These are phyloP conservation scores for Capra hircus DNA, from an alignment of 2,113 vertebrate species.

Conservation along the genomic window DNA sequence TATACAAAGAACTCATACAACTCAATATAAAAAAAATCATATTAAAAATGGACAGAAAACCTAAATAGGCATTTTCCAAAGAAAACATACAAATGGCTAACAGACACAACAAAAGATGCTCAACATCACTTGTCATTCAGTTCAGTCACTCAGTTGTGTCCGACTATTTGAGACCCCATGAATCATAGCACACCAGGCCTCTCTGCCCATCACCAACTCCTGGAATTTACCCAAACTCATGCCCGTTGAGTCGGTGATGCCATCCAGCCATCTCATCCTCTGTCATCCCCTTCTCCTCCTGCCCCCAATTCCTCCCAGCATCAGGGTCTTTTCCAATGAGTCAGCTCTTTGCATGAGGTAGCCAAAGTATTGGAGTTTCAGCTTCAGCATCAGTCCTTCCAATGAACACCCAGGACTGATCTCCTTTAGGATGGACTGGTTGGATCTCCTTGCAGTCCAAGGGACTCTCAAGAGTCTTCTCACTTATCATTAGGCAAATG, in stretches of 20 bases:
- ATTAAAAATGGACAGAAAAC: neutral
- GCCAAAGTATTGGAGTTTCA: no score
- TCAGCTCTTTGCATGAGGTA: no score
- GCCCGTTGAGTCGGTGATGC: no score
- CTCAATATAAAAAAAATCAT: neutral
- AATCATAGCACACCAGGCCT: neutral
- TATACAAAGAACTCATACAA: neutral
- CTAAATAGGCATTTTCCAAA: neutral
- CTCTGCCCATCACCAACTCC: neutral
- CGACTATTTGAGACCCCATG: neutral
- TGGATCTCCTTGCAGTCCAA: no score
- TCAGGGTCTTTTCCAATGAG: no score
- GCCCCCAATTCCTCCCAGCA: no score
- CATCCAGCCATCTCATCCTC: no score
- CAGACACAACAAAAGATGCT: neutral
- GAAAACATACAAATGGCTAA: neutral
- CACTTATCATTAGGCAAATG: neutral
- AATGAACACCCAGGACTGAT: no score
- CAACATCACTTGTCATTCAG: neutral
- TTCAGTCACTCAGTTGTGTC: neutral
- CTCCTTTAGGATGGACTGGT: no score
- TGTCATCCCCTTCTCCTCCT: no score
- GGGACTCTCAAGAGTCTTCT: neutral
- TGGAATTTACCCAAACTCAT: no score
- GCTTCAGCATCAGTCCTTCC: no score